Percentiles rank a stretch among this genome's conserved stretches.
These are phyloP conservation scores for Karalla daura DNA, from an alignment of 2,797 vertebrate genomes.

Conservation along the genomic window DNA sequence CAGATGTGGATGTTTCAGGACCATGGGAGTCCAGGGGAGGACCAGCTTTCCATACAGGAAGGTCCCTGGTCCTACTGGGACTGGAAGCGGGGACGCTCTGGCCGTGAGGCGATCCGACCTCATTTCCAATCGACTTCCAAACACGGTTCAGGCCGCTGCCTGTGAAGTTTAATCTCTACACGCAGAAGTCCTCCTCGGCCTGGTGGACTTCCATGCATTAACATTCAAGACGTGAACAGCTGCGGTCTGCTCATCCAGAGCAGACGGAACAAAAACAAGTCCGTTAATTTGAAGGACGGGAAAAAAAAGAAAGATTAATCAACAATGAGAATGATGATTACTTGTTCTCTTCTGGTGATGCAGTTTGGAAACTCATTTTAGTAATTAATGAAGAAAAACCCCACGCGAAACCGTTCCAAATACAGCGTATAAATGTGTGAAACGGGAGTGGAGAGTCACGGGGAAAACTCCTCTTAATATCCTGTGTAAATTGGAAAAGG, in stretches of 20 bases:
- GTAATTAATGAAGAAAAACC: neutral
- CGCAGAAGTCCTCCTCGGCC: neutral
- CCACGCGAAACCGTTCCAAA: no score
- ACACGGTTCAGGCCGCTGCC: neutral
- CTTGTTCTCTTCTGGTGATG: neutral
- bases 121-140: neutral
- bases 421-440: no score
- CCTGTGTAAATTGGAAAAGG: neutral
- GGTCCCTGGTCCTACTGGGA: no score
- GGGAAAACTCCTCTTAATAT: neutral
- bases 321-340: slow-evolving; percentile 1
- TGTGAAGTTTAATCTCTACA: neutral
- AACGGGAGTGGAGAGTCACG: no score
- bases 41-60: no score
- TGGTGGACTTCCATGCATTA: neutral
- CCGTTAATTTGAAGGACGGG: no score
- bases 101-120: no score
- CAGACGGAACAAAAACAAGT: no score
- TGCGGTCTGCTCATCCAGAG: neutral
- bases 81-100: no score
- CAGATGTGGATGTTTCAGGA: no score
- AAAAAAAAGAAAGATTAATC: neutral
- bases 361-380: neutral
- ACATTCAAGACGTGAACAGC: neutral
- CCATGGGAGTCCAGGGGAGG: no score